Percentiles rank a stretch among this genome's conserved stretches.
These are phyloP conservation scores for Agriotes lineatus DNA, from an alignment of 2,888 invertebrate species.

Conservation along the genomic window DNA sequence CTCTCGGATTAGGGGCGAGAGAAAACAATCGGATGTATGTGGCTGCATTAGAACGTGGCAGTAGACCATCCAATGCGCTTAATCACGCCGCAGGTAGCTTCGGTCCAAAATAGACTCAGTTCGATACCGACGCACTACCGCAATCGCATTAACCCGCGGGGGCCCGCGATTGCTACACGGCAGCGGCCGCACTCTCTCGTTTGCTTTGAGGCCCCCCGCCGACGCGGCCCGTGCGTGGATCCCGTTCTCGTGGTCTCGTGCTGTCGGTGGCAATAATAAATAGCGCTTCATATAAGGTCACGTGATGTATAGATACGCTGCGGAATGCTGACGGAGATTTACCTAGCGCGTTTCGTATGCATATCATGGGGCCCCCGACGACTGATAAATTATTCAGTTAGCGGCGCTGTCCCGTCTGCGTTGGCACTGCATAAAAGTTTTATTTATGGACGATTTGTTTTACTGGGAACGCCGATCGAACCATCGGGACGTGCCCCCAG, in stretches of 20 bases:
- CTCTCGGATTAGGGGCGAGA: too few species aligned
- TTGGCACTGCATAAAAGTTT: slow-evolving; percentile 11
- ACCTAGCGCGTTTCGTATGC: slow-evolving; percentile 38
- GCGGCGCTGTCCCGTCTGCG: slow-evolving; percentile 5
- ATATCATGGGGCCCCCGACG: slow-evolving; percentile 18
- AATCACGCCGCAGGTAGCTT: slow-evolving; percentile 6
- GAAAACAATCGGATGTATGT: too few species aligned
- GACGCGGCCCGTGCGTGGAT: slow-evolving; percentile 38
- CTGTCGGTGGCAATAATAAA: slow-evolving; percentile 33
- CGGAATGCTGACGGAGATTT: slow-evolving; percentile 37
- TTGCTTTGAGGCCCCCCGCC: slow-evolving; percentile 22
- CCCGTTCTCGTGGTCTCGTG: slow-evolving; percentile 24
- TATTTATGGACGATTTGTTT: background rate
- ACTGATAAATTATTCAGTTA: slow-evolving; percentile 22
- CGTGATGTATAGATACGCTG: slow-evolving; percentile 26
- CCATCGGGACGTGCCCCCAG: background rate
- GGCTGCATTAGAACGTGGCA: background rate
- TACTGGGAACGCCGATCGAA: background rate
- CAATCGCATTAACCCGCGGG: slow-evolving; percentile 13
- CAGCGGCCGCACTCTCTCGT: slow-evolving; percentile 3
- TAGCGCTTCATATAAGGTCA: slow-evolving; percentile 35
- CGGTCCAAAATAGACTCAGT: slow-evolving; percentile 9
- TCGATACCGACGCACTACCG: slow-evolving; percentile 17
- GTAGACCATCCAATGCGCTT: background rate
- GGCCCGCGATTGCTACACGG: slow-evolving; percentile 2